A percentile compares a stretch with the other conserved stretches of the same genome.
phyloP scores from a whole-genome alignment of 2,797 vertebrate genomes.

The Eospalax fontanierii region DNA sequence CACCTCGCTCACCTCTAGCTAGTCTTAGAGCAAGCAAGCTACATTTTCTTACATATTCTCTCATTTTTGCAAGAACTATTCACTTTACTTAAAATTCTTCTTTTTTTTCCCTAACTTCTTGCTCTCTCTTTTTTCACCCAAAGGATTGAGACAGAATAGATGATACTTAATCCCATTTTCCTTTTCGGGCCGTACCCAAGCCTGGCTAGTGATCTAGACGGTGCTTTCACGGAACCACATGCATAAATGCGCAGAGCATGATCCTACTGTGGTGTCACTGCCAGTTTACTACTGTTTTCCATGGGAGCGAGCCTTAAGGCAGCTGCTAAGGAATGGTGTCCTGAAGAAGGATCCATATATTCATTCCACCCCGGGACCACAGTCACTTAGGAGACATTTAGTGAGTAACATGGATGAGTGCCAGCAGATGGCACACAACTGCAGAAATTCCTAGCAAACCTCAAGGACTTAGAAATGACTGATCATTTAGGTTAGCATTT shows the following conservation, averaged over 20 bases:
- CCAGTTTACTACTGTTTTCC: neutral
- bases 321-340: neutral
- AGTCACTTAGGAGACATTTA: neutral
- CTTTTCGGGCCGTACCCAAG: neutral
- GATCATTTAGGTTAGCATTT: neutral
- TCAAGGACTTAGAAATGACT: neutral
- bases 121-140: neutral
- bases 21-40: neutral
- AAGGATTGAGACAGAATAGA: neutral
- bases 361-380: neutral
- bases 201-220: neutral
- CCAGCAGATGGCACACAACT: neutral
- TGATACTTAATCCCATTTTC: neutral
- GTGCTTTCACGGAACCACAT: neutral
- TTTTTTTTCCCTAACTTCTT: neutral
- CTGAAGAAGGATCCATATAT: neutral
- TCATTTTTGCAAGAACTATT: neutral
- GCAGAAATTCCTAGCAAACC: neutral
- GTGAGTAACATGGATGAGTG: neutral
- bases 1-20: conserved; percentile 12
- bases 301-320: neutral
- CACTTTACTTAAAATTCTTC: neutral
- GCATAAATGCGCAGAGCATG: no score
- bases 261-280: neutral
- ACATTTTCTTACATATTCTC: neutral